Evolutionary conservation across 2,113 vertebrate species (phyloP).

Genomic region (Bungarus multicinctus): DNA sequence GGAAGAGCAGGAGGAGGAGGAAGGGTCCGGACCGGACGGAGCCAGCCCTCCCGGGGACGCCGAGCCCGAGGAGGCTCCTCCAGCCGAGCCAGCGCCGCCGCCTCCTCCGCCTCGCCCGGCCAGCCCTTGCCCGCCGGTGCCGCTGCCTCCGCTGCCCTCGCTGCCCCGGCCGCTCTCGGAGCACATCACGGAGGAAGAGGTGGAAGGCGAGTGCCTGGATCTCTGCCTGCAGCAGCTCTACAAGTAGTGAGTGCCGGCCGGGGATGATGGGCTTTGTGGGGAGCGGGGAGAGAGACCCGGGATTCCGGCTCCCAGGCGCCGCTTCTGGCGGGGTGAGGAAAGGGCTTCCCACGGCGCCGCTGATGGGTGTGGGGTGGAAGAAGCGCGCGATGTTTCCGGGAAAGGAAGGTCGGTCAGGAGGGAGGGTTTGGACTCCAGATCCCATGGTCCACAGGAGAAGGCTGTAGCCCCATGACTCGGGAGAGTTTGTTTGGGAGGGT

Average conservation of each 20-base stretch:
- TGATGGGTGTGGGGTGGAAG: not conserved
- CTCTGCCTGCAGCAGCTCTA: conserved; percentile 97
- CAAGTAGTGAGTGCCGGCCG: conserved; percentile 94
- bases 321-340: not conserved
- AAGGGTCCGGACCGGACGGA: not conserved
- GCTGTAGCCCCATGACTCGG: not conserved
- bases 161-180: conserved; percentile 81
- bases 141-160: conserved; percentile 68
- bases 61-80: not conserved
- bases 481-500: not conserved
- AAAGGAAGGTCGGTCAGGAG: not conserved
- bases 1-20: not conserved
- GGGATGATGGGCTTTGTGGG: not conserved
- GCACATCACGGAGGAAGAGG: conserved; percentile 87
- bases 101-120: conserved; percentile 48
- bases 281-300: not conserved
- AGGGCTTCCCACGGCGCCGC: not conserved
- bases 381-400: not conserved
- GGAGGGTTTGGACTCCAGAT: not conserved
- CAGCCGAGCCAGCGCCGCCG: not conserved
- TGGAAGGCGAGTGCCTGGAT: conserved; percentile 95
- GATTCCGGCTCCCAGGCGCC: not conserved
- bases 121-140: conserved; percentile 30
- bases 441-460: not conserved
- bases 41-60: conserved; percentile 35